Evolutionary conservation across 2,888 invertebrate species (phyloP).

Genomic region (Morinoia aosen): DNA sequence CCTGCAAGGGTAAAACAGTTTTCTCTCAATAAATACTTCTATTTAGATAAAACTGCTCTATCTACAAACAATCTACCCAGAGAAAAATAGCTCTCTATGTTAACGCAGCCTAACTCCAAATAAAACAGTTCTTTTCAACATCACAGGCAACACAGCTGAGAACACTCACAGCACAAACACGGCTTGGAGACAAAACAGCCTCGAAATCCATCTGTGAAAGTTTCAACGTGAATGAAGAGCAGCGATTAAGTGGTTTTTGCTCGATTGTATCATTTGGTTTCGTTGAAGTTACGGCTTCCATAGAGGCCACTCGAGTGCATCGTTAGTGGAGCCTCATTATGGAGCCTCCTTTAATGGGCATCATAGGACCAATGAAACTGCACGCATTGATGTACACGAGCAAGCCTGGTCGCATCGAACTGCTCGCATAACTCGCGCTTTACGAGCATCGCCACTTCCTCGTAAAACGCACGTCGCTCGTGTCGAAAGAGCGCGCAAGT

Average conservation of each 20-base stretch:
- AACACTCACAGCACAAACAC: too few species aligned
- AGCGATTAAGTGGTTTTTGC: neutral
- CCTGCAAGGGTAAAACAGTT: too few species aligned
- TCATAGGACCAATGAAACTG: slow-evolving; percentile 21
- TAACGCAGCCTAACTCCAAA: too few species aligned
- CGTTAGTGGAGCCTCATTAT: slow-evolving; percentile 21
- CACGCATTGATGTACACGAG: neutral
- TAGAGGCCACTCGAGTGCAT: slow-evolving; percentile 39
- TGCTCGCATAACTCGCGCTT: neutral
- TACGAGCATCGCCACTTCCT: neutral
- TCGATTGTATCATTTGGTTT: neutral
- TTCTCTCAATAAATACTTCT: too few species aligned
- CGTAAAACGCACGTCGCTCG: neutral
- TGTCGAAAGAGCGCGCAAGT: neutral
- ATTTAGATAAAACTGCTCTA: too few species aligned
- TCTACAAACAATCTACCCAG: too few species aligned
- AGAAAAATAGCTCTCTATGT: too few species aligned
- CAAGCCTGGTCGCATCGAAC: neutral
- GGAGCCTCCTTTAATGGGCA: slow-evolving; percentile 6
- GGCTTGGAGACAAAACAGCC: neutral
- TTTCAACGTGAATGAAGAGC: neutral
- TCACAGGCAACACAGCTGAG: too few species aligned
- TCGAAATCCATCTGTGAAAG: neutral
- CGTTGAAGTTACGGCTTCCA: neutral
- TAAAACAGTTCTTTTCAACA: too few species aligned